Conservation (phyloP, 2,113 vertebrate genomes). For the Vireo altiloquus region DNA sequence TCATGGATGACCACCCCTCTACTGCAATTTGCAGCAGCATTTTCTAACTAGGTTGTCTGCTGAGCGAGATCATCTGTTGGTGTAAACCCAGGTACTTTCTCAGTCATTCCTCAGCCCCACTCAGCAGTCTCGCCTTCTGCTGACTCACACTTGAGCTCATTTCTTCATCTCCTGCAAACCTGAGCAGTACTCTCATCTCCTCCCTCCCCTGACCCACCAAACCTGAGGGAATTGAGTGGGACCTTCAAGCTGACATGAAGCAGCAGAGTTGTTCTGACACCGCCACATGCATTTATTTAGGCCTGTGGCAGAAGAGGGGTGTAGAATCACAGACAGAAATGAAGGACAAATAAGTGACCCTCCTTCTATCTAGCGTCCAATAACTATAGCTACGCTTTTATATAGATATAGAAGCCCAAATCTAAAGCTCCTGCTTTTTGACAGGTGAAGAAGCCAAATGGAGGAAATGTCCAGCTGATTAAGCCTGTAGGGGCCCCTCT, state of each 20-base stretch:
- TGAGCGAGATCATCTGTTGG: background rate
- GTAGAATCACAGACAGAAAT: background rate
- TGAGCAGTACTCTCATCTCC: background rate
- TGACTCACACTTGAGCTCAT: background rate
- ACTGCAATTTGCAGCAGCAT: background rate
- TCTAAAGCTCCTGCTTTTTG: background rate
- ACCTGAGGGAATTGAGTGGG: background rate
- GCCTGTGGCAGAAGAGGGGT: background rate
- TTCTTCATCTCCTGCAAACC: background rate
- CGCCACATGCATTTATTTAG: background rate
- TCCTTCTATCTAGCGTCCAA: background rate
- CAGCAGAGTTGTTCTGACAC: background rate
- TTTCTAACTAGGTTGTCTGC: background rate
- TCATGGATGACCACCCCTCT: background rate
- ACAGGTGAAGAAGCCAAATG: background rate
- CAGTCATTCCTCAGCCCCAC: background rate
- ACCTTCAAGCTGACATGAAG: background rate
- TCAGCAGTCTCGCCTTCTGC: background rate
- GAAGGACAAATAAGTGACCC: background rate
- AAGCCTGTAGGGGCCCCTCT: background rate
- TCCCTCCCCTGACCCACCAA: background rate
- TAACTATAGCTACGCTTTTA: background rate
- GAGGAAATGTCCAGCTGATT: background rate
- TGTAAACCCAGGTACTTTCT: background rate
- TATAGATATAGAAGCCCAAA: background rate